Evolutionary conservation across 1,140 invertebrate genomes (phyloP).

Genomic region (Drosophila leontia): DNA sequence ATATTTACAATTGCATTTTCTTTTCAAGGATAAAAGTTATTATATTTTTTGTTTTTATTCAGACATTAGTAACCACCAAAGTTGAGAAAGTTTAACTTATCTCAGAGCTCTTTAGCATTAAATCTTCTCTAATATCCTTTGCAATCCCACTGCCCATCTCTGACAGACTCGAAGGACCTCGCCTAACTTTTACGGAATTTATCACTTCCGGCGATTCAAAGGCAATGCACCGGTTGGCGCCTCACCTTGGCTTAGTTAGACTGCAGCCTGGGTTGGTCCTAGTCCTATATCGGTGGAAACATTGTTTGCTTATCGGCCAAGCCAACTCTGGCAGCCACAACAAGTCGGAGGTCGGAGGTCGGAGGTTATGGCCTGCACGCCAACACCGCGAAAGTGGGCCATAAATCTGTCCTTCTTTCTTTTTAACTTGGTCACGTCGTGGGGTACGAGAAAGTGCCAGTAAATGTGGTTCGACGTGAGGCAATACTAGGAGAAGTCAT

Average conservation of each 20-base stretch:
- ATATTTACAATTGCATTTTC: too few species aligned
- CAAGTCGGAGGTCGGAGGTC: slow-evolving; percentile 53
- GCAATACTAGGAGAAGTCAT: slow-evolving; percentile 10
- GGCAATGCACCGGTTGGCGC: slow-evolving; percentile 25
- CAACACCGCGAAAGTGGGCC: slow-evolving; percentile 31
- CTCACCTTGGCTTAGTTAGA: slow-evolving; percentile 71
- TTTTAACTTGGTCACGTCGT: slow-evolving; percentile 26
- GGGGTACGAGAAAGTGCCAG: slow-evolving; percentile 5
- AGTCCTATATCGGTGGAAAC: neutral
- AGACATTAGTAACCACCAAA: neutral
- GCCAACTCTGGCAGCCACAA: slow-evolving; percentile 62
- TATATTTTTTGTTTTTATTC: neutral
- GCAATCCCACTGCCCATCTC: neutral
- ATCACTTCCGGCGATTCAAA: slow-evolving; percentile 34
- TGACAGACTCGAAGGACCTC: neutral
- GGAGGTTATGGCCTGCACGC: slow-evolving; percentile 49
- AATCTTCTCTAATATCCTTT: neutral
- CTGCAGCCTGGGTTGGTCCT: slow-evolving; percentile 8
- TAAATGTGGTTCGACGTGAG: slow-evolving; percentile 2
- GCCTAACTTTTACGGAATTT: slow-evolving; percentile 11
- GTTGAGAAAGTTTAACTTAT: neutral
- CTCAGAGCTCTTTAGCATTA: neutral
- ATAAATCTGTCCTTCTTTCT: slow-evolving; percentile 36
- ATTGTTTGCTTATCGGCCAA: slow-evolving; percentile 63
- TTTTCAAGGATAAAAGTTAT: neutral